Base-by-base conservation (phyloP, 23 tunicate species). In the Halocynthia aurantium region DNA sequence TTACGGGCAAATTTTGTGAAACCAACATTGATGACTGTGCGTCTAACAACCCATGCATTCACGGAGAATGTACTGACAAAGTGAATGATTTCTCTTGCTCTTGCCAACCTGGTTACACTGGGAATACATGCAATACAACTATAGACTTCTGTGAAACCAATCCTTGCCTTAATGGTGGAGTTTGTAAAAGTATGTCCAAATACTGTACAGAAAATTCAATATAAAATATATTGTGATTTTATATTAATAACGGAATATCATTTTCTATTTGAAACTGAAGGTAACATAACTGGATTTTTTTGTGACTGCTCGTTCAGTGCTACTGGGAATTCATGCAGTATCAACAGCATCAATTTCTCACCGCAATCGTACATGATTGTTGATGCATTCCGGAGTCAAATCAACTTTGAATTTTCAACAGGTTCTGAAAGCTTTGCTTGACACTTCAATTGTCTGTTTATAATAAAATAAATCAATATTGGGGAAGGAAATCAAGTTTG, bases 121-220 rank as follows among this genome's bases (percentile, higher is more conserved):
- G 96, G 49, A 21, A 61, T 1, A 64, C 22, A 8, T 89, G 96
- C 62, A 85, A 84, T 22, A 57, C 50, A 8, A 79, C 75, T 54
- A 80, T 89, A 18, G 85, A 89, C 52, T 80, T 70, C 62, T 89
- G 96, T 67, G 77, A 61, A 51, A 69, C 54, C 9, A 50, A 74
- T 8, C 96, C 88, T 6, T 89, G 96, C 69, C 61, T 70, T 18
- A 83, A 89, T 57, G 89, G 89, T 13, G 96, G 88, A 60, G 75
- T 82, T 49, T 89, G 96, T 75, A 52, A 52, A 7, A 87, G 96
- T 89, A 62, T 7, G 63, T 54, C n/a, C 15, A 13, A n/a, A 15
- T n/a, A 31, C 44, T 31, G 44, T 31, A 31, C 44, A 31, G 44
- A 31, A 31, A 31, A 31, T 31, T 0, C 4, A 31, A 0, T 31